phyloP scores from a whole-genome alignment of 1,140 invertebrate genomes.

The Probaryconus sp. region DNA sequence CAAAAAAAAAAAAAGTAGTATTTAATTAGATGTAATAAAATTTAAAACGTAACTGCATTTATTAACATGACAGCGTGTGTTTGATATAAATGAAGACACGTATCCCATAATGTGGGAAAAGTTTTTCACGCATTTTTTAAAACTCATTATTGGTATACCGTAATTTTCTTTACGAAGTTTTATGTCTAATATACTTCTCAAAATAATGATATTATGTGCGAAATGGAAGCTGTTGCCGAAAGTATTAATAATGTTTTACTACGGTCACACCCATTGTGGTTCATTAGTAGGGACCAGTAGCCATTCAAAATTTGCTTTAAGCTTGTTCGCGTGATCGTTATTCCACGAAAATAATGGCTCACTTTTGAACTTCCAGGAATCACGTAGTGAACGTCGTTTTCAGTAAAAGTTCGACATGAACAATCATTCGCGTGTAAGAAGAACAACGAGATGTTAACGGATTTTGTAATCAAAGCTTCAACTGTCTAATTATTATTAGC shows the following conservation, averaged over 20 bases:
- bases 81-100: too few species aligned
- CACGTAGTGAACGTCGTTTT: slow-evolving; percentile 12
- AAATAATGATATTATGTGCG: slow-evolving; percentile 37
- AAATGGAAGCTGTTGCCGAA: slow-evolving; percentile 41
- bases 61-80: too few species aligned
- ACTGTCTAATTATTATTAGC: slow-evolving; percentile 5
- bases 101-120: too few species aligned
- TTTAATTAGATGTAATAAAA: too few species aligned
- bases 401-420: slow-evolving; percentile 24
- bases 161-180: slow-evolving; percentile 33
- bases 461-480: background rate
- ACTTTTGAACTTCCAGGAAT: slow-evolving; percentile 48
- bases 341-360: slow-evolving; percentile 56
- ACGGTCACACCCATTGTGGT: slow-evolving; percentile 52
- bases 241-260: slow-evolving; percentile 58
- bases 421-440: slow-evolving; percentile 27
- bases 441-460: background rate
- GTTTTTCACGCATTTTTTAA: too few species aligned
- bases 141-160: background rate
- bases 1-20: too few species aligned
- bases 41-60: too few species aligned
- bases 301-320: slow-evolving; percentile 48
- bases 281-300: slow-evolving; percentile 54
- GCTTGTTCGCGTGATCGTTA: slow-evolving; percentile 49
- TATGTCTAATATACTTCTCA: slow-evolving; percentile 46